phyloP scores from a whole-genome alignment of 2,797 vertebrate genomes.

The Moxostoma hubbsi region DNA sequence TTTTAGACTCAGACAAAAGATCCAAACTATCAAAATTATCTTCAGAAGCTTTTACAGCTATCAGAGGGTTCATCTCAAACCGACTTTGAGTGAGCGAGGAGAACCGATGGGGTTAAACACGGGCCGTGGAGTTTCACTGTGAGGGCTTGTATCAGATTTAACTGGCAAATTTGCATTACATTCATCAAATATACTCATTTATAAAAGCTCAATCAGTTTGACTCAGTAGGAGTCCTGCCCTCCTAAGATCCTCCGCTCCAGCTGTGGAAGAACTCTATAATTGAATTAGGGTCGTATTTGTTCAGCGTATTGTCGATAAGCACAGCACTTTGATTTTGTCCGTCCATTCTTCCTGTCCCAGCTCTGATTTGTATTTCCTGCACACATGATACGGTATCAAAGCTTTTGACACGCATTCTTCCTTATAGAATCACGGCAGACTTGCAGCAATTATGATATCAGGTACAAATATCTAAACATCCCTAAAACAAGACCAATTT shows the following conservation, averaged over 20 bases:
- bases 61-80: constrained; percentile 31
- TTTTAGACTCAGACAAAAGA: constrained; percentile 63
- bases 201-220: too few relatives aligned
- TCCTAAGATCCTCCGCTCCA: constrained; percentile 6
- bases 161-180: too few relatives aligned
- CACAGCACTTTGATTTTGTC: constrained; percentile 60
- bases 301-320: constrained; percentile 56
- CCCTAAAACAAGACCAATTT: too few relatives aligned
- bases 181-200: too few relatives aligned
- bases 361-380: constrained; percentile 65
- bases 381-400: constrained; percentile 52
- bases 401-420: constrained; percentile 53
- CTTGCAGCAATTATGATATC: not conserved
- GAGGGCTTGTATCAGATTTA: too few relatives aligned
- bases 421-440: not conserved
- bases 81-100: too few relatives aligned
- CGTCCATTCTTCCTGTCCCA: constrained; percentile 58
- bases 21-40: constrained; percentile 66
- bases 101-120: too few relatives aligned
- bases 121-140: too few relatives aligned
- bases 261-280: constrained; percentile 68
- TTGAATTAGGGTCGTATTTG: constrained; percentile 70
- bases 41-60: constrained; percentile 60
- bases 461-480: too few relatives aligned
- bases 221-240: too few relatives aligned